Conservation (phyloP, 2,113 vertebrate genomes). For the Eubucco bourcierii region DNA sequence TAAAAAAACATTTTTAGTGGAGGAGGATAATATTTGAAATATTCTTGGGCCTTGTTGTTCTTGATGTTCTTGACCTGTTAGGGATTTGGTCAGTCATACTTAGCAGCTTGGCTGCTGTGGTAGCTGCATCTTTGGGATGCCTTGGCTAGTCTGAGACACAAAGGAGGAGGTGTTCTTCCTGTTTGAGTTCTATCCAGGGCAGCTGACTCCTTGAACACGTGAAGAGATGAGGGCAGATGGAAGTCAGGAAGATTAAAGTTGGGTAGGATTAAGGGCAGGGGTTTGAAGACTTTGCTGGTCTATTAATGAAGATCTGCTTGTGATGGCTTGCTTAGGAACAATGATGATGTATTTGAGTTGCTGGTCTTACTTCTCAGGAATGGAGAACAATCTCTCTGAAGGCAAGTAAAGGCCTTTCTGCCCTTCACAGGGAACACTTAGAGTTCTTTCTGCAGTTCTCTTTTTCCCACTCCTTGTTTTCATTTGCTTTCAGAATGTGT, state of each 20-base stretch:
- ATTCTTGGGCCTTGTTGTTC: too few relatives aligned
- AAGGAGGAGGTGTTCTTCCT: neutral
- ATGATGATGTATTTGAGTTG: neutral
- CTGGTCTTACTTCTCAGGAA: neutral
- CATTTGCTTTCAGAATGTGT: neutral
- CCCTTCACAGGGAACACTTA: neutral
- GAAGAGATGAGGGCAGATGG: neutral
- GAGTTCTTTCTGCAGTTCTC: neutral
- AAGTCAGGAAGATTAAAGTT: neutral
- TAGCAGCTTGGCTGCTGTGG: neutral
- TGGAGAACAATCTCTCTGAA: neutral
- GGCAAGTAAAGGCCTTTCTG: neutral
- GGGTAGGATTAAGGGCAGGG: neutral
- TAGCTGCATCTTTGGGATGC: neutral
- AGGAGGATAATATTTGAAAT: neutral
- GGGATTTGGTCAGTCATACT: rapidly evolving
- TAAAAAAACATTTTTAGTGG: neutral
- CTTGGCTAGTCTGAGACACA: neutral
- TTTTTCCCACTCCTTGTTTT: neutral
- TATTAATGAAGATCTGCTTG: neutral
- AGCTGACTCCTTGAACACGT: neutral
- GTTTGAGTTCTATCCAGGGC: neutral
- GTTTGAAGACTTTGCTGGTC: neutral
- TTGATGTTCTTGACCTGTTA: neutral
- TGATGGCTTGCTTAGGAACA: neutral